A percentile compares a stretch with the other conserved stretches of the same genome.
phyloP scores from a whole-genome alignment of 2,797 vertebrate species.

The Leptoclinus maculatus region DNA sequence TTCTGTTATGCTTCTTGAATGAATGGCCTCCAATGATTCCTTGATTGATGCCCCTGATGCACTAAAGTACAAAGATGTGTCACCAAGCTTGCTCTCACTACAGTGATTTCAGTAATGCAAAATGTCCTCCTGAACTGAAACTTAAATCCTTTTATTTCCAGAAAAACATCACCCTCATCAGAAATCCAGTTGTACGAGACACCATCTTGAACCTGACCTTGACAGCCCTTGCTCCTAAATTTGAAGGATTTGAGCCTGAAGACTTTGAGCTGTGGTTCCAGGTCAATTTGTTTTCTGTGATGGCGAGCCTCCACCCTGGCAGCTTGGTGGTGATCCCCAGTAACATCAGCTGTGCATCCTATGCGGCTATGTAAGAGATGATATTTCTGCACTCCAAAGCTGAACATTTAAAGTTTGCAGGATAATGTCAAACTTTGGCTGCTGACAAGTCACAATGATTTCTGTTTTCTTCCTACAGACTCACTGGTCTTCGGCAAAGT shows the following conservation, averaged over 20 bases:
- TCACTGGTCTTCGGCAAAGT: too few species aligned
- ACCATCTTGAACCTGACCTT: constrained; percentile 65
- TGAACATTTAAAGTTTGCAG: too few species aligned
- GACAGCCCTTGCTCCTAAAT: constrained; percentile 33
- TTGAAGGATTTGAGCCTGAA: constrained; percentile 38
- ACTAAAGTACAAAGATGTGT: background rate
- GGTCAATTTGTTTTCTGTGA: constrained; percentile 43
- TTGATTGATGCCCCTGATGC: background rate
- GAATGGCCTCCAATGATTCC: background rate
- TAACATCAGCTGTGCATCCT: too few species aligned
- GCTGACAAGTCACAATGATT: too few species aligned
- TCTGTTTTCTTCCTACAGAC: too few species aligned
- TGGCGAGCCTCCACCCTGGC: constrained; percentile 53
- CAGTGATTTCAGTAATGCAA: background rate
- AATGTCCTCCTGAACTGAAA: background rate
- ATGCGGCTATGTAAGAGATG: too few species aligned
- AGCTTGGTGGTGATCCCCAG: constrained; percentile 16
- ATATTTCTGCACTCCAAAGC: too few species aligned
- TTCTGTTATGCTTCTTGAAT: too few species aligned
- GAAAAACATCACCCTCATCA: constrained; percentile 19
- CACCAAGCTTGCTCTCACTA: background rate
- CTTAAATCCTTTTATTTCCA: constrained; percentile 14
- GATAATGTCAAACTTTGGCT: too few species aligned
- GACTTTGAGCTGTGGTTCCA: constrained; percentile 62
- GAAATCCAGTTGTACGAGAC: constrained; percentile 42